Conservation (phyloP, 2,888 invertebrate genomes). For the Drosophila testacea region DNA sequence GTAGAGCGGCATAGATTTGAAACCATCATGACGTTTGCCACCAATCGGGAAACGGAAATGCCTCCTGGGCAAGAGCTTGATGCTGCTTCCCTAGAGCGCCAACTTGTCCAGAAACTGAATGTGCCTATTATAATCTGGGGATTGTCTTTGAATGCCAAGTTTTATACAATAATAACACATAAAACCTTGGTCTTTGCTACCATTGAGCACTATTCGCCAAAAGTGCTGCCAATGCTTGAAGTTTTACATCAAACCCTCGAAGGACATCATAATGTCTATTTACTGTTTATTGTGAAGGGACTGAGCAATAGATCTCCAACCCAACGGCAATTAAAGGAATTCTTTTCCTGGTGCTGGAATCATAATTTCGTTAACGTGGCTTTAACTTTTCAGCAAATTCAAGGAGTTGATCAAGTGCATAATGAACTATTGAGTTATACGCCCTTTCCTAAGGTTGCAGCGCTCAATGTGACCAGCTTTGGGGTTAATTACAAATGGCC, state of each 20-base stretch:
- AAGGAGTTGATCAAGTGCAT: neutral
- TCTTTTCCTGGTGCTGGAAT: conserved; percentile 49
- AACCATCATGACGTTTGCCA: conserved; percentile 21
- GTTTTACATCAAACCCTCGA: conserved; percentile 21
- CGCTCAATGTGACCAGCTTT: conserved; percentile 30
- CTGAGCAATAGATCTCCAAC: neutral
- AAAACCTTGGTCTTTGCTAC: conserved; percentile 31
- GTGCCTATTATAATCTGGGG: conserved; percentile 43
- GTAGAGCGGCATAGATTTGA: conserved; percentile 20
- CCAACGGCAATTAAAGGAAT: conserved; percentile 2
- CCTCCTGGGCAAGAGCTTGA: neutral
- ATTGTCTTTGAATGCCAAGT: conserved; percentile 10
- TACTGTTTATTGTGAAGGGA: conserved; percentile 35
- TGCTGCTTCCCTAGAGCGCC: conserved; percentile 27
- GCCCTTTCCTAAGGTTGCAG: conserved; percentile 37
- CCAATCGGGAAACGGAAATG: neutral
- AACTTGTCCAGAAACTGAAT: conserved; percentile 20
- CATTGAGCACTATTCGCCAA: conserved; percentile 16
- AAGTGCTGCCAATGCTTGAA: conserved; percentile 21
- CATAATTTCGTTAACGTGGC: conserved; percentile 40
- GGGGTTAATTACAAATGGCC: conserved; percentile 26
- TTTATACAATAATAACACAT: conserved; percentile 23
- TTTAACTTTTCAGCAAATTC: conserved; percentile 11
- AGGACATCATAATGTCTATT: conserved; percentile 27
- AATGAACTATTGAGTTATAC: conserved; percentile 44